Percentiles rank a stretch among this genome's conserved stretches.
phyloP scores from a whole-genome alignment of 2,888 invertebrate species.

The Drosophila recens region DNA sequence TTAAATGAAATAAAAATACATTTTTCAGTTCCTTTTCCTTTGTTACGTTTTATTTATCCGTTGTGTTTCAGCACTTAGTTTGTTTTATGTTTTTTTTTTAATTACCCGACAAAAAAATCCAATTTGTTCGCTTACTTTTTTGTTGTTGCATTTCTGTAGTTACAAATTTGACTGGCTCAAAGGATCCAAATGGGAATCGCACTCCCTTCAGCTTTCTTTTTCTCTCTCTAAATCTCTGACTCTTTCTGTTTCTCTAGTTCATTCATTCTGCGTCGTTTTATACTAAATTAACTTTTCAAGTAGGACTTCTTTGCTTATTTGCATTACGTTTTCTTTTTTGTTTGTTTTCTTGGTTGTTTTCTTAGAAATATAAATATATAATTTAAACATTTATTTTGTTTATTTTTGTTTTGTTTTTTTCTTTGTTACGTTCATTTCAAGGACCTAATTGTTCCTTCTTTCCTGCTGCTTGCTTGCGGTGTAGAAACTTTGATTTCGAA shows the following conservation, averaged over 20 bases:
- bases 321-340: conserved; percentile 10
- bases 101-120: conserved; percentile 55
- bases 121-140: conserved; percentile 63
- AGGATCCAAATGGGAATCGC: conserved; percentile 30
- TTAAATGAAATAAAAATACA: conserved; percentile 27
- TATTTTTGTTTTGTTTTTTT: conserved; percentile 30
- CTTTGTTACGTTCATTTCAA: conserved; percentile 20
- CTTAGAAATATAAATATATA: conserved; percentile 71
- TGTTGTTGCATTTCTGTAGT: conserved; percentile 33
- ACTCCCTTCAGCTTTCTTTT: conserved; percentile 38
- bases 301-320: conserved; percentile 51
- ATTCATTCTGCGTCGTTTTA: conserved; percentile 36
- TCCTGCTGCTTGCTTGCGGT: conserved; percentile 30
- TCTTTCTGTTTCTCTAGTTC: conserved; percentile 21
- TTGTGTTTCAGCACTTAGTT: conserved; percentile 43
- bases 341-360: conserved; percentile 4
- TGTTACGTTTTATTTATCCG: conserved; percentile 63
- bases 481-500: conserved; percentile 56
- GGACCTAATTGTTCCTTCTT: conserved; percentile 16
- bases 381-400: conserved; percentile 64
- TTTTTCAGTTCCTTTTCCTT: conserved; percentile 44
- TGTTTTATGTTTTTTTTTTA: conserved; percentile 1
- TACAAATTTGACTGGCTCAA: conserved; percentile 38
- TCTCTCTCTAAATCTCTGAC: conserved; percentile 42
- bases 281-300: conserved; percentile 63